phyloP scores from a whole-genome alignment of 53 echinoderm and acorn worm species.

The Echinometra lucunter region DNA sequence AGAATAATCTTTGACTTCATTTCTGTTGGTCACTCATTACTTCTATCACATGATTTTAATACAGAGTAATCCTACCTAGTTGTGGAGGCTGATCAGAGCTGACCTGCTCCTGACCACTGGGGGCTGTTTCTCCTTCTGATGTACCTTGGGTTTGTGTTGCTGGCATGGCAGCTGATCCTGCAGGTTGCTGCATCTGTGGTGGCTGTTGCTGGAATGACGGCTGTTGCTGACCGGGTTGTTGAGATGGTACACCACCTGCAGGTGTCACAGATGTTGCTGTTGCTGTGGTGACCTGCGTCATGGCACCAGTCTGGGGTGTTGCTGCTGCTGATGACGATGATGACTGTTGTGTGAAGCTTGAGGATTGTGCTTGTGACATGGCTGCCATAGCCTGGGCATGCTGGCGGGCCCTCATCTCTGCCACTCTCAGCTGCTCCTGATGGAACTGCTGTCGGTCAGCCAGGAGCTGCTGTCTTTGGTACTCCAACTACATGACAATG shows the following conservation, averaged over 20 bases:
- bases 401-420: conserved; percentile 98
- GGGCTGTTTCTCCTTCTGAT: not conserved
- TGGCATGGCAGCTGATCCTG: not conserved
- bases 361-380: conserved; percentile 82
- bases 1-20: no score
- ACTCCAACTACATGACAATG: conserved; percentile 81
- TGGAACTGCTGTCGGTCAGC: conserved; percentile 98
- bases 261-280: conserved; percentile 30
- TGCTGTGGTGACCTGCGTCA: conserved; percentile 3
- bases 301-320: not conserved
- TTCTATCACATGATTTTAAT: not conserved
- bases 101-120: not conserved
- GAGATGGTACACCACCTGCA: not conserved
- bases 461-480: conserved; percentile 95
- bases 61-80: not conserved
- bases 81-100: not conserved
- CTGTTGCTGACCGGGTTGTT: not conserved
- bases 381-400: conserved; percentile 98
- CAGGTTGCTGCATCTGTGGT: conserved; percentile 20
- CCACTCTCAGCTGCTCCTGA: conserved; percentile 97
- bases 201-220: not conserved
- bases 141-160: not conserved
- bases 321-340: not conserved
- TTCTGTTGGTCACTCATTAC: no score
- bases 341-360: not conserved